Conservation (phyloP, 1,140 invertebrate genomes). For the Diabrotica undecimpunctata region DNA sequence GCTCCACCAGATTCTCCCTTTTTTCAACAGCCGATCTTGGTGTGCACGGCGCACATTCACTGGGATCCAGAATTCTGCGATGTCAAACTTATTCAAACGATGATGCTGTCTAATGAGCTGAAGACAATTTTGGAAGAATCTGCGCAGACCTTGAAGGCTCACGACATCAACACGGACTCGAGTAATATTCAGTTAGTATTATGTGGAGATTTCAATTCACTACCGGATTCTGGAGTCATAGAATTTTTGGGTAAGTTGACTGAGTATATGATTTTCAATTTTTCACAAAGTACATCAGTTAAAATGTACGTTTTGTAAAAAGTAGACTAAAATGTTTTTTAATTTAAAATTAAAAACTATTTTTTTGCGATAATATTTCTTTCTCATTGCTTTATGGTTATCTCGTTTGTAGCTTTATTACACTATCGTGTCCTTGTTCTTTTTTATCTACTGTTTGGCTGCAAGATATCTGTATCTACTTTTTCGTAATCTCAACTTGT, state of each 20-base stretch:
- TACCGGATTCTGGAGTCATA: conserved; percentile 96
- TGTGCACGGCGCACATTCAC: conserved; percentile 98
- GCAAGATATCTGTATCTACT: no score
- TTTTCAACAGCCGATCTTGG: conserved; percentile 81
- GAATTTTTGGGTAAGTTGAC: conserved; percentile 71
- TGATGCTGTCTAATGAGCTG: conserved; percentile 97
- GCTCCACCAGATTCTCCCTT: conserved; percentile 69
- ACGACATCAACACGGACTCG: conserved; percentile 55
- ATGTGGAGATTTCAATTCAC: conserved; percentile 98
- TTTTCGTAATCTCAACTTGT: no score
- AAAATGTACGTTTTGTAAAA: no score
- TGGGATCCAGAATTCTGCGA: conserved; percentile 99
- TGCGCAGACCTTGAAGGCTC: conserved; percentile 53
- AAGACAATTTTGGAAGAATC: conserved; percentile 80
- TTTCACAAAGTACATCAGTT: no score
- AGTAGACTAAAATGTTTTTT: no score
- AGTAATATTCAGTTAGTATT: conserved; percentile 89
- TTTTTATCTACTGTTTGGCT: no score
- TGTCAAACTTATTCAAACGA: conserved; percentile 99
- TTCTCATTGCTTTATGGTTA: no score
- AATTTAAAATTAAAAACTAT: no score
- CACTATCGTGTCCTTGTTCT: no score
- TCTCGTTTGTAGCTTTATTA: no score
- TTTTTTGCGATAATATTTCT: no score
- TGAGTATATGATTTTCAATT: no score